Evolutionary conservation across 2,113 vertebrate genomes (phyloP).

Genomic region (Atherinomorus stipes): DNA sequence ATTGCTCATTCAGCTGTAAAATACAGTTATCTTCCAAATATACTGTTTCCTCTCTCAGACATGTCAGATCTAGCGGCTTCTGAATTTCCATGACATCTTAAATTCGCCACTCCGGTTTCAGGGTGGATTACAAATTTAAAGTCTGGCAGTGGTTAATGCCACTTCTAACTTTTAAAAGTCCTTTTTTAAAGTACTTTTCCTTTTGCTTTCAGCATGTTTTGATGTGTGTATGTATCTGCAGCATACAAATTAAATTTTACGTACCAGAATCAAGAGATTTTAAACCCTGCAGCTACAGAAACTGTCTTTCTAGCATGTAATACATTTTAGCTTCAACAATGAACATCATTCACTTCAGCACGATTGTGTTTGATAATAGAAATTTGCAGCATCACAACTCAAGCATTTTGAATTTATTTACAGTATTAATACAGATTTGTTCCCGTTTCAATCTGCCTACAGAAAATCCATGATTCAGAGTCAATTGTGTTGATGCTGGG

Average conservation of each 20-base stretch:
- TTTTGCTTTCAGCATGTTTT: background rate
- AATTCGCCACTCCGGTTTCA: slow-evolving; percentile 37
- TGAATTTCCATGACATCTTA: slow-evolving; percentile 45
- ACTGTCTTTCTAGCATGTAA: background rate
- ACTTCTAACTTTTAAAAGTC: background rate
- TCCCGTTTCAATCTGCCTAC: slow-evolving; percentile 38
- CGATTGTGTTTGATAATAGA: slow-evolving; percentile 12
- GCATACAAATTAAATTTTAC: background rate
- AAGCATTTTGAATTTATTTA: slow-evolving; percentile 31
- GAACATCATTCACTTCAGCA: background rate
- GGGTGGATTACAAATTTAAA: slow-evolving; percentile 49
- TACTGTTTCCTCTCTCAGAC: background rate
- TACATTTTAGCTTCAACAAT: slow-evolving; percentile 9
- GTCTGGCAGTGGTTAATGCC: background rate
- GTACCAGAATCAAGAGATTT: background rate
- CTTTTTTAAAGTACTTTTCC: background rate
- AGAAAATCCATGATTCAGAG: slow-evolving; percentile 62
- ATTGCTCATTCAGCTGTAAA: slow-evolving; percentile 22
- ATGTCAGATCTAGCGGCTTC: slow-evolving; percentile 46
- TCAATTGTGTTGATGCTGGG: slow-evolving; percentile 65
- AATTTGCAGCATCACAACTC: slow-evolving; percentile 24
- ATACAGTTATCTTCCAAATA: slow-evolving; percentile 28
- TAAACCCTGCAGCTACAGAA: background rate
- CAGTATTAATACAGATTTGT: slow-evolving; percentile 54
- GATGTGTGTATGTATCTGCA: background rate